Conservation (phyloP, 2,797 vertebrate genomes). For the Merluccius polli region DNA sequence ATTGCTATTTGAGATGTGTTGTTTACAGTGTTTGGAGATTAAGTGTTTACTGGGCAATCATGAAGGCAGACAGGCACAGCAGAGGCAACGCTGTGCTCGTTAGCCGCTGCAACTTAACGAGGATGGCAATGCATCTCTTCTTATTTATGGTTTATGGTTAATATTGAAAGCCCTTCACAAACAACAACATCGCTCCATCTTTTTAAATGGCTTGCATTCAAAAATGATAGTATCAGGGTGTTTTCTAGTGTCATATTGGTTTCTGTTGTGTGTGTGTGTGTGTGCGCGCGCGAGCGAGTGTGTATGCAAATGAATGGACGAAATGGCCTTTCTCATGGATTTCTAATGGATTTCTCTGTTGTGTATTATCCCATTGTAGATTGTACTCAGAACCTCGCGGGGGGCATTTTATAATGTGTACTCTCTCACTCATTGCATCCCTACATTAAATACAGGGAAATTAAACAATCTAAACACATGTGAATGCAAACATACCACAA, state of each 20-base stretch:
- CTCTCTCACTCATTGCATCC: not conserved
- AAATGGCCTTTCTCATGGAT: not conserved
- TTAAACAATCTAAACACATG: not conserved
- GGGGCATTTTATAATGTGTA: not conserved
- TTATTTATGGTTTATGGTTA: not conserved
- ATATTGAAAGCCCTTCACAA: not conserved
- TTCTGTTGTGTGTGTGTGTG: not conserved
- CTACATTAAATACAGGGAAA: not conserved
- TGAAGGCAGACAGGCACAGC: not conserved
- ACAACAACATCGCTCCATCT: not conserved
- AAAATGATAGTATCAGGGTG: not conserved
- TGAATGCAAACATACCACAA: not conserved
- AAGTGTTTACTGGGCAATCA: not conserved
- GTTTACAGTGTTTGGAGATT: not conserved
- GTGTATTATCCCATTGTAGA: conserved; percentile 1
- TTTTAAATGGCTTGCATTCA: not conserved
- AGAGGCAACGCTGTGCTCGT: too few species aligned
- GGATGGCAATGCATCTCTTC: too few species aligned
- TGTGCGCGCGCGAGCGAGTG: not conserved
- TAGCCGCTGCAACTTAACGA: too few species aligned
- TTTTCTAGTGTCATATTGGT: not conserved
- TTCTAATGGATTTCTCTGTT: not conserved
- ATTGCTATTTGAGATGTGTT: not conserved
- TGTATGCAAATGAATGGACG: not conserved
- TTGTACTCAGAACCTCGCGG: not conserved